Base-by-base conservation (phyloP, 2,888 invertebrate species). In the Dioctria linearis region DNA sequence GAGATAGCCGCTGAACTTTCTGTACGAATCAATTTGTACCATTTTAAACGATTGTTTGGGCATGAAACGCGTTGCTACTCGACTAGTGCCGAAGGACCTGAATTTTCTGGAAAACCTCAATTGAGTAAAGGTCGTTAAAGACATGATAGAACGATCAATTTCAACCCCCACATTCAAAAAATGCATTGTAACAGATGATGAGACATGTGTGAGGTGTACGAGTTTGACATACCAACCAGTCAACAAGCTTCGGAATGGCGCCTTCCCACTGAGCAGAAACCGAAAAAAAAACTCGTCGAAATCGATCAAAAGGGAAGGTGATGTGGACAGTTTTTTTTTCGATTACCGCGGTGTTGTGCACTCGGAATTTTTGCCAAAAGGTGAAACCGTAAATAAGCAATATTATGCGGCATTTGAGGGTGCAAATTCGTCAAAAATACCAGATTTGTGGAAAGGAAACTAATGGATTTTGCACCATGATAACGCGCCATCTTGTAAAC, bases 81-180 rank as follows among this genome's bases (percentile, higher is more conserved):
- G 83, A 80, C 82, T 84, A 9, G 84, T 84, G 4, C 84, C 83
- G 78, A 83, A 83, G 82, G 82, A 83, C 42, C 81, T 67, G 69
- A 79, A 54, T 79, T 67, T 79, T 59, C 6, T 59, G n/a, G 59
- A 66, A 79, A 82, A 65, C 57, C 80, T 79, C 25, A 43, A 40
- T n/a, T n/a, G n/a, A n/a, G n/a, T n/a, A 40, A 25, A 80, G 4
- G 51, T 80, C 11, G 80, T 78, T 43, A n/a, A 78, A 57, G 75
- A 81, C 61, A 78, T 81, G 78, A 54, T 80, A 46, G 61, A 46
- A 57, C 37, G 40, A 42, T 42, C 54, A 4, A 46, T 71, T 49
- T 69, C 43, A 0, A 82, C 83, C 79, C 66, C 82, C 66, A 79
- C 71, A 73, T 82, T 82, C 37, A 80, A 80, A 3, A 71, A 80